These are phyloP conservation scores for Notolabrus celidotus DNA, from an alignment of 2,797 vertebrate species.

Conservation along the genomic window DNA sequence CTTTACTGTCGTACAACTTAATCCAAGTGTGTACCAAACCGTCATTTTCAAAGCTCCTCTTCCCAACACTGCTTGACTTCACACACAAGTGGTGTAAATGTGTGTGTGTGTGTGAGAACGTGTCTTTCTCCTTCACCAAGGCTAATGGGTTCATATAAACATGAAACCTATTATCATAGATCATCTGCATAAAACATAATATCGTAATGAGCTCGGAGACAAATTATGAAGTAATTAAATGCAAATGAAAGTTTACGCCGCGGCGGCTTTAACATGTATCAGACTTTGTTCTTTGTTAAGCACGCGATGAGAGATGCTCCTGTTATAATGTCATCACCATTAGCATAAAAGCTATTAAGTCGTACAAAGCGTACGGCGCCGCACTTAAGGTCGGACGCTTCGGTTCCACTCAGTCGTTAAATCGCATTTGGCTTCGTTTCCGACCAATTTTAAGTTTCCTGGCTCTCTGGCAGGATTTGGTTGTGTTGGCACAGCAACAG, in stretches of 20 bases:
- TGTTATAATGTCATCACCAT: conserved; percentile 16
- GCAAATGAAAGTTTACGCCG: conserved; percentile 62
- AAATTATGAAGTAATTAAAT: conserved; percentile 63
- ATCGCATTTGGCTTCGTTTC: conserved; percentile 8
- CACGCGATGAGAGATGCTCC: conserved; percentile 1
- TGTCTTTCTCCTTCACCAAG: conserved; percentile 18
- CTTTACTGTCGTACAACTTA: no score
- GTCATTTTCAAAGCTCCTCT: no score
- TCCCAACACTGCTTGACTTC: no score
- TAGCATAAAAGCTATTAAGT: conserved; percentile 16
- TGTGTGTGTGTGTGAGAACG: background rate
- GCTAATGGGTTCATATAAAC: conserved; percentile 68
- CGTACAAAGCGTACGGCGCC: background rate
- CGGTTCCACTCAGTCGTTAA: background rate
- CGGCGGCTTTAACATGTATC: conserved; percentile 35
- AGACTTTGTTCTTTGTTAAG: background rate
- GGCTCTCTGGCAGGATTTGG: conserved; percentile 26
- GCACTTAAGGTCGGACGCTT: background rate
- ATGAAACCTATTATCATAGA: conserved; percentile 57
- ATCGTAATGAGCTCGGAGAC: conserved; percentile 52
- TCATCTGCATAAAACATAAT: conserved; percentile 50
- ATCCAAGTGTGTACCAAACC: no score
- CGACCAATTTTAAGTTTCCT: conserved; percentile 1
- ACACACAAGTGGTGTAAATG: background rate
- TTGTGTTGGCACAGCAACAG: conserved; percentile 12